A percentile compares a stretch with the other conserved stretches of the same genome.
These are phyloP conservation scores for Neodiprion fabricii DNA, from an alignment of 1,140 invertebrate species.

Conservation along the genomic window DNA sequence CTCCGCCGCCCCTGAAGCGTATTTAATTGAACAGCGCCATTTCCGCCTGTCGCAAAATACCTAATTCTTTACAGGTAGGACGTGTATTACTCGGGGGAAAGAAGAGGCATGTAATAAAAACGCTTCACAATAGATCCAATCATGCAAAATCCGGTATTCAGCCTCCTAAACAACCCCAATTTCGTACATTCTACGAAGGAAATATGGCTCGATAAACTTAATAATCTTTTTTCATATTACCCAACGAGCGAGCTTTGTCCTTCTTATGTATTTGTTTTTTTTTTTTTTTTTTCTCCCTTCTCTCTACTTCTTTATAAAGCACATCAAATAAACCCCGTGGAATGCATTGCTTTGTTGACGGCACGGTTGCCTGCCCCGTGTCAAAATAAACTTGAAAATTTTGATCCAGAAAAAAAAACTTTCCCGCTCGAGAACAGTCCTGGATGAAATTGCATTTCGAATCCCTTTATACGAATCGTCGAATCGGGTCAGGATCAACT, in stretches of 20 bases:
- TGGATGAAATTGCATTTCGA: no score
- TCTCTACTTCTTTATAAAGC: not conserved
- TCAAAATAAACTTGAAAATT: not conserved
- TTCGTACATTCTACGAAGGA: not conserved
- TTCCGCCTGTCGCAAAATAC: no score
- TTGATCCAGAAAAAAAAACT: not conserved
- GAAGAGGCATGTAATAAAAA: not conserved
- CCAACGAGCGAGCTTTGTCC: not conserved
- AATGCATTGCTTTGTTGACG: not conserved
- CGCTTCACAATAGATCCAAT: conserved; percentile 9
- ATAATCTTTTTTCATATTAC: conserved; percentile 11
- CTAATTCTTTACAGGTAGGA: no score
- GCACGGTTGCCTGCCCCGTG: not conserved
- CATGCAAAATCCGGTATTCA: conserved; percentile 9
- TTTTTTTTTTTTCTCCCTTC: not conserved
- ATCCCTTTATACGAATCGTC: no score
- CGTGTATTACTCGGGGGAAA: no score
- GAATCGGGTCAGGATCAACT: no score
- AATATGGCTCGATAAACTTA: conserved; percentile 10
- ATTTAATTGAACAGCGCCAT: no score
- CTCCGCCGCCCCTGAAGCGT: no score
- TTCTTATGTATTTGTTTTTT: no score
- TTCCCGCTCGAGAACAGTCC: not conserved
- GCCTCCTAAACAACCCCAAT: conserved; percentile 12
- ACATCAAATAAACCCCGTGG: not conserved